These are phyloP conservation scores for Hartigia nigra DNA, from an alignment of 2,888 invertebrate species.

Conservation along the genomic window DNA sequence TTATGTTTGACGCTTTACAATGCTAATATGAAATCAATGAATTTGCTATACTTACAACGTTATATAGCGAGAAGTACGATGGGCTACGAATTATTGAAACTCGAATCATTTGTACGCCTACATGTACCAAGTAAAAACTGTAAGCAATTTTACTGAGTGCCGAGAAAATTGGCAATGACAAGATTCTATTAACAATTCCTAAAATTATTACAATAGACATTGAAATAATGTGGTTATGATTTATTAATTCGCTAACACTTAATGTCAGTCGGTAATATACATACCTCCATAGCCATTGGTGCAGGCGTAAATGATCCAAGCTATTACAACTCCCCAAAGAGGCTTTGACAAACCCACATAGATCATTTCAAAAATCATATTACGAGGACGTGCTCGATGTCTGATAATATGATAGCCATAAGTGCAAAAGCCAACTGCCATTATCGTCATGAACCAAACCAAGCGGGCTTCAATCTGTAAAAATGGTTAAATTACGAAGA, in stretches of 20 bases:
- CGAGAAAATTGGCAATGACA: constrained; percentile 36
- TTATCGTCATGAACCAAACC: constrained; percentile 36
- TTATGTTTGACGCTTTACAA: constrained; percentile 16
- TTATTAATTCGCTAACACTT: no score
- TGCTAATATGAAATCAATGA: constrained; percentile 1
- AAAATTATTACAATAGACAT: constrained; percentile 7
- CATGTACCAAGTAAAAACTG: constrained; percentile 41
- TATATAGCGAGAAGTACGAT: constrained; percentile 21
- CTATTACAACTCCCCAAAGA: constrained; percentile 66
- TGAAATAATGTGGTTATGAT: no score
- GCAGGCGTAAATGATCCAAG: constrained; percentile 69
- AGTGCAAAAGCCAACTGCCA: constrained; percentile 32
- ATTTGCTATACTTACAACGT: constrained; percentile 20
- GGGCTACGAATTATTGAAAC: constrained; percentile 17
- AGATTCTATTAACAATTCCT: constrained; percentile 35
- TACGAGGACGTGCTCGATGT: constrained; percentile 53
- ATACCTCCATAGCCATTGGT: constrained; percentile 67
- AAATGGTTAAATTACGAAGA: no score
- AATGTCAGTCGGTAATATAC: constrained; percentile 7
- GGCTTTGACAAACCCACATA: constrained; percentile 65
- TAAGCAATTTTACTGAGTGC: constrained; percentile 46
- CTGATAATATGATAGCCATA: constrained; percentile 46
- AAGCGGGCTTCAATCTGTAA: neutral
- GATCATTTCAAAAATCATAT: constrained; percentile 55
- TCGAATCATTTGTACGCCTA: constrained; percentile 29